Base-by-base conservation (phyloP, 2,888 invertebrate species). In the Parnassius smintheus region DNA sequence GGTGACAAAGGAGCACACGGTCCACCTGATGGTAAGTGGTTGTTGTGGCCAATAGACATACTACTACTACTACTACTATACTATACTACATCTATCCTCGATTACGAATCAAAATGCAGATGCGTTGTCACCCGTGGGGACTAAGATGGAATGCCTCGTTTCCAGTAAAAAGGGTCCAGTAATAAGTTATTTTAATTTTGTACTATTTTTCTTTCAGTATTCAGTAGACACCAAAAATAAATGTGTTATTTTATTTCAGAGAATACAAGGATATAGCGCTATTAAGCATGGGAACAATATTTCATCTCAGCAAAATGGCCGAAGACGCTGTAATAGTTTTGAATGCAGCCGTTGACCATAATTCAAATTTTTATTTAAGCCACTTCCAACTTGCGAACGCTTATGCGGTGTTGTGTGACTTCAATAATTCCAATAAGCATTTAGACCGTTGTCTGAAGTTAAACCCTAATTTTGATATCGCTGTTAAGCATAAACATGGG, bases 351-450 rank as follows among this genome's bases (percentile, higher is more conserved):
- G 92, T 95, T 11, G 95, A 96, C 75, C 94, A 96, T 72, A 93
- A 94, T 52, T 94, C 94, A 0, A 85, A 90, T 18, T 92, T 93
- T 71, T 86, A 93, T 2, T 83, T 92, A 52, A 93, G 93, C 68
- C 94, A 95, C 79, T 94, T 95, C 72, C 94, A 95, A 3, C 85
- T 96, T 12, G 96, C 94, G 9, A 95, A 95, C 78, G 94, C 95
- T 18, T 96, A 95, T 80, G 95, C 96, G 1, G 93, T 95, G 11
- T 71, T 93, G 42, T 94, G 94, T 0, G 95, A 96, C 66, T 96
- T 94, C 75, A 95, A 96, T 72, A 94, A 92, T 72, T 95, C 96
- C 0, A 83, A 95, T 63, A 80, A 75, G 64, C 86, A 89, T 70
- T 82, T 78, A 78, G 94, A 96, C 71, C 93, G 93, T 72, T 94